A percentile compares a stretch with the other conserved stretches of the same genome.
Conservation (phyloP, 2,113 vertebrate genomes). For the Puma concolor region DNA sequence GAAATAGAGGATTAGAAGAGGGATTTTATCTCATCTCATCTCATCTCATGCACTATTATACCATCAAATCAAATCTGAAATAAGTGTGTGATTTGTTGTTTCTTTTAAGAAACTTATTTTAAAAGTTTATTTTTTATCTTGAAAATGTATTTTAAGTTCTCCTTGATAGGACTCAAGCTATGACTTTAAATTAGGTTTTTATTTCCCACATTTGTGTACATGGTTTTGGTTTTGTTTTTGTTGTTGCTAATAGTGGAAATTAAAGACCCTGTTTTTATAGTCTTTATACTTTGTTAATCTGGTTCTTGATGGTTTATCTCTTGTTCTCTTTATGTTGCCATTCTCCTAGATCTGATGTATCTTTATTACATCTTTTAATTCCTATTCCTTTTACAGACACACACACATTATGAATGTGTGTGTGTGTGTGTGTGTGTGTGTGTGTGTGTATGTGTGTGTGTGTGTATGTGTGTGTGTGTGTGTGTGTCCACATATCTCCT, state of each 20-base stretch:
- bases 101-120: neutral
- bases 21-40: neutral
- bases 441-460: no score
- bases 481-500: neutral
- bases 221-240: neutral
- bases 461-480: no score
- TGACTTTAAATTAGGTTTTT: slow-evolving; percentile 32
- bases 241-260: neutral
- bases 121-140: neutral
- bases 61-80: neutral
- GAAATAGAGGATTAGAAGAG: slow-evolving; percentile 42
- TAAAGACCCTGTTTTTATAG: neutral
- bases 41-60: neutral
- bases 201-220: neutral
- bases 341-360: neutral
- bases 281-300: neutral
- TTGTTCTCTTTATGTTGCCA: neutral
- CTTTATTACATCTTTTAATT: neutral
- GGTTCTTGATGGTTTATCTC: neutral
- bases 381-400: neutral
- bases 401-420: no score
- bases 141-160: slow-evolving; percentile 4
- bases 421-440: no score
- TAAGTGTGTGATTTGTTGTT: neutral
- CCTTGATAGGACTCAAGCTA: neutral